Base-by-base conservation (phyloP, 2,888 invertebrate genomes). In the Drosophila antonietae region DNA sequence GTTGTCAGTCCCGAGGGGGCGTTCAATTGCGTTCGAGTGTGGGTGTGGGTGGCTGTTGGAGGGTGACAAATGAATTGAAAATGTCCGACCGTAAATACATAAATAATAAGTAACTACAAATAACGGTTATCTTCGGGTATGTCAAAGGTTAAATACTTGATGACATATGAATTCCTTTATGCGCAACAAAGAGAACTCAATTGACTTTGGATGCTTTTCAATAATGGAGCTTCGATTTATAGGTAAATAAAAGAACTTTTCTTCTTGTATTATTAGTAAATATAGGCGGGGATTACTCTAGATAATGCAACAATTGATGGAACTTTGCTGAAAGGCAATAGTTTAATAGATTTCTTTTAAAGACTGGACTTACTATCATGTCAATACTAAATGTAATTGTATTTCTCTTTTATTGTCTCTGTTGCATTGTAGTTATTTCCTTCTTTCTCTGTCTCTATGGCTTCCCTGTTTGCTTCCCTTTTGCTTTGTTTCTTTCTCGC, bases 1-100 rank as follows among this genome's bases (percentile, higher is more conserved):
- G 75, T 80, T 81, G 81, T 80, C 80, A 76, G 70, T 63, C 37
- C 12, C 60, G 57, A 65, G 53, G 49, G 65, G 64, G 58, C 70
- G 61, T 73, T 51, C 65, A 59, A 31, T 18, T 10, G 33, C n/a
- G 28, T 14, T 20, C n/a, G 44, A 10, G 33, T 28, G 28, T 28
- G 33, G 9, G 33, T 33, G 33, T 33, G 33, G 33, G 18, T n/a
- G 47, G 41, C 3, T 14, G 52, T 8, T 14, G 37, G 33, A 20
- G 51, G 55, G 59, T 44, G 43, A 37, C 44, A 51, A 67, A 67
- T 67, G 67, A 67, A 67, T 67, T 49, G 66, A 47, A 67, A 67
- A 67, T 43, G 46, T 35, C 47, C 41, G 47, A 47, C 23, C 47
- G 18, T 23, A 47, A 55, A 67, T 49, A 68, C 67, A 67, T 47